Evolutionary conservation across 2,888 invertebrate genomes (phyloP).

Genomic region (Archaeoteleia sp.): DNA sequence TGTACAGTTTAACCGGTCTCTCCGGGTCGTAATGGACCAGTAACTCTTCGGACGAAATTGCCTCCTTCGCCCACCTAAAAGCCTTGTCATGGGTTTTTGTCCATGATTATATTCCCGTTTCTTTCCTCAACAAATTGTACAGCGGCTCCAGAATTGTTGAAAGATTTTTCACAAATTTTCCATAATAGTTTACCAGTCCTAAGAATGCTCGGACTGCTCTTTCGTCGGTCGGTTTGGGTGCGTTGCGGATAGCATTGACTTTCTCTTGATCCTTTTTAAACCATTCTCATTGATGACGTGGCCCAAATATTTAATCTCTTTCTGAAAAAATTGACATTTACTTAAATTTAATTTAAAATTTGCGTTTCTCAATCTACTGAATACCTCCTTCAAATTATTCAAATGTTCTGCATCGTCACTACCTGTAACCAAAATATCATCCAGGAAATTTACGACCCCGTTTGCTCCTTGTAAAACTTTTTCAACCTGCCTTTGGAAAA

Average conservation of each 20-base stretch:
- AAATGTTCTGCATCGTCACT: neutral
- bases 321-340: conserved; percentile 57
- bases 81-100: conserved; percentile 6
- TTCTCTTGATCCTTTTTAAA: conserved; percentile 25
- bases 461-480: conserved; percentile 1
- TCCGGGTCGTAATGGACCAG: conserved; percentile 45
- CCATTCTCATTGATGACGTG: conserved; percentile 51
- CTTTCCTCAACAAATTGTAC: conserved; percentile 3
- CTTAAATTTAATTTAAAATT: conserved; percentile 1
- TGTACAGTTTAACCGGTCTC: conserved; percentile 27
- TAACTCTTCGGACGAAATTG: conserved; percentile 3
- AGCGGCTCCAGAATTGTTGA: conserved; percentile 7
- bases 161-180: conserved; percentile 15
- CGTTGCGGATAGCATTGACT: conserved; percentile 32
- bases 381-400: neutral
- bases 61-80: conserved; percentile 17
- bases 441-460: neutral
- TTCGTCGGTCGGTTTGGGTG: conserved; percentile 5
- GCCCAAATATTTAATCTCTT: conserved; percentile 63
- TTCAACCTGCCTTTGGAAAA: conserved; percentile 16
- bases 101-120: neutral
- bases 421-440: conserved; percentile 20
- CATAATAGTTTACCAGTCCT: conserved; percentile 33
- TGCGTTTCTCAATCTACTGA: neutral
- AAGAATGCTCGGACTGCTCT: conserved; percentile 15